Evolutionary conservation across 2,797 vertebrate genomes (phyloP), one percentile per base, ranked within the genome.

Genomic region (Periophthalmus magnuspinnatus): DNA sequence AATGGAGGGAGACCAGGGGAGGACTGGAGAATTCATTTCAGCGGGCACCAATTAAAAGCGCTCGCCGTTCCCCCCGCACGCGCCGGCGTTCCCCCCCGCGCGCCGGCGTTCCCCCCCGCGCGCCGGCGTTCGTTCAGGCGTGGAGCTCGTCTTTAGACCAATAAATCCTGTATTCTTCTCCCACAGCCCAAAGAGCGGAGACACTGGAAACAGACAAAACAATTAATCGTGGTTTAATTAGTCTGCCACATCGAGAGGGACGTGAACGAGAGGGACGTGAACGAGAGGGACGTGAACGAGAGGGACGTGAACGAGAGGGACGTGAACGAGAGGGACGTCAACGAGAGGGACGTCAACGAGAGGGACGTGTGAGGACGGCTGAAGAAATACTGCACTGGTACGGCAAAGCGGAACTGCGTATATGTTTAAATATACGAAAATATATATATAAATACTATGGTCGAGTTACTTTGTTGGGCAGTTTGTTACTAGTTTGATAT

Each of bases 201-300:
- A 72, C 84, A 84, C 76, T 61, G 61, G 77, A 73, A 87, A 75
- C 70, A 76, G 69, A 82, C 76, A 78, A 86, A 88, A 91, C 84
- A 86, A 90, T 90, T 88, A 90, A 88, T 79, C 70, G 77, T 77
- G 81, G 85, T 84, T 88, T 86, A 91, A 92, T 91, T 88, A 89
- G 82, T 82, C 79, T 65, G 72, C 68, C 82, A 78, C 77, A 81
- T n/a, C n/a, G n/a, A n/a, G n/a, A n/a, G n/a, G n/a, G n/a, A n/a
- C n/a, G n/a, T n/a, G n/a, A n/a, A n/a, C n/a, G n/a, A n/a, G n/a
- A n/a, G n/a, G n/a, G n/a, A n/a, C n/a, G n/a, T n/a, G n/a, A n/a
- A n/a, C n/a, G n/a, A n/a, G n/a, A n/a, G n/a, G n/a, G n/a, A n/a
- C n/a, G n/a, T n/a, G n/a, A n/a, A n/a, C n/a, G n/a, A n/a, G n/a